Conservation (phyloP, 2,113 vertebrate genomes). For the Rhea pennata region DNA sequence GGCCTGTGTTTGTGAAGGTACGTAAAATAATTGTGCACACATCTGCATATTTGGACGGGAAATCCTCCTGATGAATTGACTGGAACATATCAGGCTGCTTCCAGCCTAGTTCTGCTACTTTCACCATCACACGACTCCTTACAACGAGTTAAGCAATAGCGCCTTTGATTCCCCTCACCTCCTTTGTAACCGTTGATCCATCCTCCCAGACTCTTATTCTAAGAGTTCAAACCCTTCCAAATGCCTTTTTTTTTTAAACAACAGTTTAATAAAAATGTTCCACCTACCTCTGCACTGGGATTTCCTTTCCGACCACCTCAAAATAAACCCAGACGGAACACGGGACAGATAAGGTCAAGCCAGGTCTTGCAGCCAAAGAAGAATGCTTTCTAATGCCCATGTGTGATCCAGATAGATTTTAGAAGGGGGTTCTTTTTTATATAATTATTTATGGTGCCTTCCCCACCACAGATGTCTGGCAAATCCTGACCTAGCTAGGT, state of each 20-base stretch:
- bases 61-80: conserved; percentile 46
- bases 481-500: not conserved
- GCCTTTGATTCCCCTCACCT: conserved; percentile 48
- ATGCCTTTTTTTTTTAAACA: not conserved
- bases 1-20: not conserved
- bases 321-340: conserved; percentile 38
- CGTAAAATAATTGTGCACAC: conserved; percentile 40
- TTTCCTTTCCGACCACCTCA: conserved; percentile 46
- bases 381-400: not conserved
- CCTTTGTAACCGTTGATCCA: conserved; percentile 24
- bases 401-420: not conserved
- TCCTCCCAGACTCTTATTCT: conserved; percentile 14
- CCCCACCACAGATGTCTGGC: not conserved
- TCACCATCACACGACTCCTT: conserved; percentile 13
- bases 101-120: not conserved
- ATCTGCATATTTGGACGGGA: conserved; percentile 63
- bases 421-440: not conserved
- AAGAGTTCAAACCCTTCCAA: conserved; percentile 46
- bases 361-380: not conserved
- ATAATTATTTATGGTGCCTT: not conserved
- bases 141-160: not conserved
- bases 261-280: not conserved
- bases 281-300: not conserved
- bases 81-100: not conserved
- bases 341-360: not conserved